phyloP scores from a whole-genome alignment of 2,888 invertebrate genomes.

The Hartigia nigra region DNA sequence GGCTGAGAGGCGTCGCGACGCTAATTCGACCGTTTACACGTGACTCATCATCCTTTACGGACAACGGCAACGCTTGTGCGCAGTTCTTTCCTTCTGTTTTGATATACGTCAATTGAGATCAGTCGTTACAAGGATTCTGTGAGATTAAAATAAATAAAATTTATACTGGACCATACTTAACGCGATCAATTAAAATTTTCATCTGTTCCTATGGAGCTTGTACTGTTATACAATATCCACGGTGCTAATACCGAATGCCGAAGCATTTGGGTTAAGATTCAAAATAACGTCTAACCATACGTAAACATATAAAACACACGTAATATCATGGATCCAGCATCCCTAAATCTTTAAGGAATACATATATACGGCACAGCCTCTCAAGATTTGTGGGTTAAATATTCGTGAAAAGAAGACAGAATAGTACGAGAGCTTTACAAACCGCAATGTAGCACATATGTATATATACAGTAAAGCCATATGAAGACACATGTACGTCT shows the following conservation, averaged over 20 bases:
- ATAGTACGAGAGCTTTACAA: background rate
- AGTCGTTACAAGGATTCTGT: background rate
- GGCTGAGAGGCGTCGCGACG: slow-evolving; percentile 4
- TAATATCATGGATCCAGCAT: background rate
- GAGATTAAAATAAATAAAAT: background rate
- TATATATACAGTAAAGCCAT: background rate
- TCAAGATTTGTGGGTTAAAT: background rate
- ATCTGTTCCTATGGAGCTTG: background rate
- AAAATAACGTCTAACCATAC: background rate
- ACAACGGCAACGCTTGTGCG: background rate
- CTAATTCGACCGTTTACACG: slow-evolving; percentile 3
- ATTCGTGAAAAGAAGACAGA: background rate
- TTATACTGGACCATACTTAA: background rate
- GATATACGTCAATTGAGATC: background rate
- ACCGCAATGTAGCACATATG: background rate
- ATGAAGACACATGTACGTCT: slow-evolving; percentile 14
- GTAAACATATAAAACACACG: background rate
- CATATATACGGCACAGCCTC: background rate
- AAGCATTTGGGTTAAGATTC: background rate
- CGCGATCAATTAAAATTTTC: background rate
- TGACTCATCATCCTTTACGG: background rate
- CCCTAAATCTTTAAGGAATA: background rate
- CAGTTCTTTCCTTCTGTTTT: background rate
- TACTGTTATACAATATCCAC: background rate
- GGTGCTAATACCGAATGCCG: too few relatives aligned